Conservation (phyloP, 2,113 vertebrate species). For the Mustela lutreola region DNA sequence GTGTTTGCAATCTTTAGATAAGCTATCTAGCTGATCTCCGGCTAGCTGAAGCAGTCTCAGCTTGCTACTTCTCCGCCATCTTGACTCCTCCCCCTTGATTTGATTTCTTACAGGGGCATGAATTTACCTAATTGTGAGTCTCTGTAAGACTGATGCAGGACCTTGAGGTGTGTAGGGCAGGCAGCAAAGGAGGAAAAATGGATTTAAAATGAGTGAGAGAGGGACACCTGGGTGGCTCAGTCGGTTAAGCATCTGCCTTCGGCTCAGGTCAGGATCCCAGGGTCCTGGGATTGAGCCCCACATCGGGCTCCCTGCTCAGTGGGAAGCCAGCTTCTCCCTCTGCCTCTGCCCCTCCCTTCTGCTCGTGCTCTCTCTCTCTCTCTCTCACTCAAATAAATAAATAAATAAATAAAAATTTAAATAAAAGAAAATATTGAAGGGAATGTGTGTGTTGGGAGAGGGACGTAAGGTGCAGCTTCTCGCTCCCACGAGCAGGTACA, state of each 20-base stretch:
- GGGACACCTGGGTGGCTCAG: fast-evolving
- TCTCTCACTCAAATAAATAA: background rate
- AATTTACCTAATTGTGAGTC: background rate
- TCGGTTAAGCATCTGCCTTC: background rate
- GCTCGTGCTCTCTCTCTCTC: background rate
- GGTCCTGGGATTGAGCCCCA: fast-evolving
- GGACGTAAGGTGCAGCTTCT: background rate
- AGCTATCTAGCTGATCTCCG: no score
- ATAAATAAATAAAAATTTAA: background rate
- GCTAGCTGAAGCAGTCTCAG: no score
- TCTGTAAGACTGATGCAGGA: background rate
- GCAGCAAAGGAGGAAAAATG: background rate
- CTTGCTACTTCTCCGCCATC: no score
- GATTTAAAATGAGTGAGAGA: background rate
- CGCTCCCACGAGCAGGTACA: background rate
- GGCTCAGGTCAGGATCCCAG: background rate
- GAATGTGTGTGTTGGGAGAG: background rate
- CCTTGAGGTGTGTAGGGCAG: background rate
- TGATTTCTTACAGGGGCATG: background rate
- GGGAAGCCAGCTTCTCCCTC: background rate
- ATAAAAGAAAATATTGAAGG: background rate
- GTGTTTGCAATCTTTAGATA: no score
- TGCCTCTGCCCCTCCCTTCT: background rate
- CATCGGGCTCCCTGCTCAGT: background rate
- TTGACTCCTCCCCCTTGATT: no score